Percentiles rank a stretch among this genome's conserved stretches.
Evolutionary conservation across 2,888 invertebrate genomes (phyloP).

Genomic region (Tinea trinotella): DNA sequence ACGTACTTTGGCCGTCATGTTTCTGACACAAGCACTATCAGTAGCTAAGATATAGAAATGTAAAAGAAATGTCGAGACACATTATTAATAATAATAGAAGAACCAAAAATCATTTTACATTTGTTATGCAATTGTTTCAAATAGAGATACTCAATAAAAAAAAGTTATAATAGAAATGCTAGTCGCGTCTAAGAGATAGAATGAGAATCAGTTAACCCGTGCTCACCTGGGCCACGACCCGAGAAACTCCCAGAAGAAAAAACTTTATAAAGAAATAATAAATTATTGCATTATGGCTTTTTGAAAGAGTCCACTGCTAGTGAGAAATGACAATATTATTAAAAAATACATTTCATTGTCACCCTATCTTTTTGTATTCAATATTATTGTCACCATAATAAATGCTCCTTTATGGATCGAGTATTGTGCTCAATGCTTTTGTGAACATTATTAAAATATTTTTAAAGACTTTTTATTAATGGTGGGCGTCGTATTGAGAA

Average conservation of each 20-base stretch:
- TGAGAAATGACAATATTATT: conserved; percentile 74
- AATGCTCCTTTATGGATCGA: conserved; percentile 68
- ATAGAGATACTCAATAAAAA: no score
- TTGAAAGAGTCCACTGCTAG: conserved; percentile 73
- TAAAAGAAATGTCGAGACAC: no score
- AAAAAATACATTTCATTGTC: conserved; percentile 71
- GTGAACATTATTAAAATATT: conserved; percentile 73
- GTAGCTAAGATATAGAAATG: no score
- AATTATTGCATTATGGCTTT: conserved; percentile 71
- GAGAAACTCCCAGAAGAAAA: conserved; percentile 63
- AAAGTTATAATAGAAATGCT: conserved; percentile 15
- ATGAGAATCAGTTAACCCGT: conserved; percentile 44
- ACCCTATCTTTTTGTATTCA: conserved; percentile 72
- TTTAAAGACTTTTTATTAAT: conserved; percentile 71
- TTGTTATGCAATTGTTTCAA: neutral
- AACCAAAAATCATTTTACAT: no score
- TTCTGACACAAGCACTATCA: no score
- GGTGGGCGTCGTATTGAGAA: conserved; percentile 64
- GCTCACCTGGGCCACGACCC: conserved; percentile 56
- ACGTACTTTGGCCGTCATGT: no score
- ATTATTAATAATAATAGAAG: no score
- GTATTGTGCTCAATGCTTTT: conserved; percentile 64
- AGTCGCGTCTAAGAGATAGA: neutral
- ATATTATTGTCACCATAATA: conserved; percentile 72
- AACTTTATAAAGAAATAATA: conserved; percentile 71